Evolutionary conservation across 1,140 invertebrate species (phyloP).

Genomic region (Drosophila grimshawi): DNA sequence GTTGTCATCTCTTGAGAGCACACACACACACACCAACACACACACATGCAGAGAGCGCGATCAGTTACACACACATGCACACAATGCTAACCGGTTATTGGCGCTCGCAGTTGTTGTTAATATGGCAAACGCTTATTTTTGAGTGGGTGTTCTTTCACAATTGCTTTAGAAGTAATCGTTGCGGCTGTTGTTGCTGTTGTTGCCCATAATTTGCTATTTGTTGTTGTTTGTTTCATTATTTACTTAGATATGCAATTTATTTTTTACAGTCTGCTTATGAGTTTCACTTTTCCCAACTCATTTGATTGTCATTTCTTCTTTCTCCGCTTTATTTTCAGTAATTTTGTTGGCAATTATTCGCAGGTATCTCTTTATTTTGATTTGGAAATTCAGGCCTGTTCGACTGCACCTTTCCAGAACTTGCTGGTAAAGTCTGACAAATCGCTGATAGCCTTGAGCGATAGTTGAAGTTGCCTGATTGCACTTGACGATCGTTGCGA

Average conservation of each 20-base stretch:
- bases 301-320: conserved; percentile 13
- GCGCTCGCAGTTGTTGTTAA: conserved; percentile 44
- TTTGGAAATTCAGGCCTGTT: conserved; percentile 13
- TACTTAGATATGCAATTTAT: conserved; percentile 50
- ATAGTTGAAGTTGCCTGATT: conserved; percentile 26
- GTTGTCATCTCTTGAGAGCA: conserved; percentile 8
- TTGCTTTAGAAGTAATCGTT: conserved; percentile 48
- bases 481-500: conserved; percentile 32
- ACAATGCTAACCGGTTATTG: conserved; percentile 69
- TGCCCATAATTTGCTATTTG: conserved; percentile 52
- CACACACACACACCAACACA: conserved; percentile 10
- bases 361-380: conserved; percentile 8
- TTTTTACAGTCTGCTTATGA: conserved; percentile 47
- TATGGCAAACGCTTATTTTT: conserved; percentile 53
- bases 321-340: neutral
- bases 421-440: conserved; percentile 25
- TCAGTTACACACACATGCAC: conserved; percentile 1
- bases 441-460: conserved; percentile 48
- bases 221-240: conserved; percentile 65
- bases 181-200: conserved; percentile 16
- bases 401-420: conserved; percentile 9
- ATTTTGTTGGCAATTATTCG: conserved; percentile 14
- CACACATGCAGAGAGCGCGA: conserved; percentile 11
- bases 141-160: conserved; percentile 74
- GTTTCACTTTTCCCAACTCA: conserved; percentile 49